Conservation (phyloP, 2,888 invertebrate species). For the Acanthosepion lycidas region DNA sequence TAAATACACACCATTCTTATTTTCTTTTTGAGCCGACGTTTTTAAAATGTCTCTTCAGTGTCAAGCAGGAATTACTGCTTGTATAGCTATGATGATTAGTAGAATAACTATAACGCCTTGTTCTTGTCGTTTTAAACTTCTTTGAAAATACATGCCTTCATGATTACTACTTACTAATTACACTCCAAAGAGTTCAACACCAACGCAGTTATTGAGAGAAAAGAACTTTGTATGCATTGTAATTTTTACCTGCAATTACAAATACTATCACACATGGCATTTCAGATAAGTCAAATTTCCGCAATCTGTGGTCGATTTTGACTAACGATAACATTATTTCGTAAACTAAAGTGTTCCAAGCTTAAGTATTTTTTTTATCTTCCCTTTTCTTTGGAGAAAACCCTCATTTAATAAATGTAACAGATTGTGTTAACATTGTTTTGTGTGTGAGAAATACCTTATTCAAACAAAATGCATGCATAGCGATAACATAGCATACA, state of each 20-base stretch:
- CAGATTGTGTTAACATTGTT: neutral
- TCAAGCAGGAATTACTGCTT: no score
- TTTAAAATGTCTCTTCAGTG: no score
- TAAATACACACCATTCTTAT: no score
- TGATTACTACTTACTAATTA: neutral
- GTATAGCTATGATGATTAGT: no score
- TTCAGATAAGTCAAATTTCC: neutral
- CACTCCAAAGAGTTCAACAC: neutral
- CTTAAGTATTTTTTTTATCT: no score
- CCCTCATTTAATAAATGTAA: neutral
- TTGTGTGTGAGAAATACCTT: neutral
- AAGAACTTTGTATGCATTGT: neutral
- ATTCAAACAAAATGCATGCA: neutral
- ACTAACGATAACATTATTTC: neutral
- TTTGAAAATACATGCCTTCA: no score
- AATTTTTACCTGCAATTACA: neutral
- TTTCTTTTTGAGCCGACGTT: no score
- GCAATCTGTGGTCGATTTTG: neutral
- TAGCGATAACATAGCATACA: neutral
- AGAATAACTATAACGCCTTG: no score
- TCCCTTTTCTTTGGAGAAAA: no score
- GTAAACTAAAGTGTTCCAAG: no score
- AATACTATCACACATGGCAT: constrained; percentile 5
- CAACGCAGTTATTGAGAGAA: neutral
- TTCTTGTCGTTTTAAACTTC: no score